Base-by-base conservation (phyloP, 1,140 invertebrate genomes). In the Mizuhopecten yessoensis region DNA sequence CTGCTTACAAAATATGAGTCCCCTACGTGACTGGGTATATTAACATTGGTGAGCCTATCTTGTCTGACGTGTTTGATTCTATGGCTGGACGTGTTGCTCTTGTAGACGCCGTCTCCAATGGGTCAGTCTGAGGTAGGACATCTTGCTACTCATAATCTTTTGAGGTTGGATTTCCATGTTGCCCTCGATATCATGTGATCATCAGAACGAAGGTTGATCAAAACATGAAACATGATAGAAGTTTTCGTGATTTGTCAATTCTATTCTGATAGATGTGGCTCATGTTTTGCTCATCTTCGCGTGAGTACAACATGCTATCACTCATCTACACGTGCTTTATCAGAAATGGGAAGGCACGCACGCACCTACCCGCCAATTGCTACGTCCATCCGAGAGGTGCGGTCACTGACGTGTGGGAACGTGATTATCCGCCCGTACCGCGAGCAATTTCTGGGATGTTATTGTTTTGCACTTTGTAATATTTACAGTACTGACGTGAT, bases 271-370 rank as follows among this genome's bases (percentile, higher is more conserved):
- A 45, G 42, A 29, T 75, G 1, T 29, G 29, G 57, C n/a, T 5
- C 57, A 75, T 75, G 5, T 29, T 29, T 29, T 75, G 57, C 23
- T 75, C 57, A n/a, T 75, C 9, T 29, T 29, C 57, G 57, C 57
- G 23, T 29, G 57, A n/a, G 57, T 75, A 75, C 57, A 75, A 75
- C 57, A 75, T 75, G 57, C 57, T n/a, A 75, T 75, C 57, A 29
- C n/a, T 75, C 57, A 75, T 75, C 57, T 75, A 29, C 57, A 75
- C 57, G 57, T 75, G 57, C 23, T 75, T 75, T 75, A 75, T 75
- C 57, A 75, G 29, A 29, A 75, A 75, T 29, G 57, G 57, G 23
- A 75, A 75, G 57, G 57, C 57, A 75, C 57, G 57, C 57, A 29
- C 57, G 57, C 57, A 29, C 57, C 11, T 29, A 29, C 57, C 42